These are phyloP conservation scores for Clavelina lepadiformis DNA, from an alignment of 23 tunicate species.

Conservation along the genomic window DNA sequence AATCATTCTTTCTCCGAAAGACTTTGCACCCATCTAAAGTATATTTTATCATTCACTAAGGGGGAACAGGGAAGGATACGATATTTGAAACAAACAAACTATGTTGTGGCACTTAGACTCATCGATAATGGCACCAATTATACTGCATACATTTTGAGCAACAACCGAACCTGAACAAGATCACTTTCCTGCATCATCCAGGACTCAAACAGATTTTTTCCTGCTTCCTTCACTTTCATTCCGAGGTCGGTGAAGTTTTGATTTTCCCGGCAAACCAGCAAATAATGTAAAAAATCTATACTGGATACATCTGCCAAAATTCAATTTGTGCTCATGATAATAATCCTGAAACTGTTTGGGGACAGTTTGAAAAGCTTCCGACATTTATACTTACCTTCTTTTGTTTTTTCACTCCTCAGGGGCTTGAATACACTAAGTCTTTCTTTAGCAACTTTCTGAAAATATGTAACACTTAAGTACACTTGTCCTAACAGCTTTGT, in stretches of 20 bases:
- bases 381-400: conserved; percentile 1
- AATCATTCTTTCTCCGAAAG: conserved; percentile 86
- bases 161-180: conserved; percentile 68
- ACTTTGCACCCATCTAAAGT: too few species aligned
- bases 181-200: conserved; percentile 93
- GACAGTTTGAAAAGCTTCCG: conserved; percentile 5
- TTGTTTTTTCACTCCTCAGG: too few species aligned
- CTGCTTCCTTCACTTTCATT: conserved; percentile 54
- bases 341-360: too few species aligned
- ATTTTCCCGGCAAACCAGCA: conserved; percentile 56
- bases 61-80: background rate
- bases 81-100: background rate
- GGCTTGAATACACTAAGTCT: conserved; percentile 64
- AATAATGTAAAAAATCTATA: conserved; percentile 24
- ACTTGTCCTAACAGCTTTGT: background rate
- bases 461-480: background rate
- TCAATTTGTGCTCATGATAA: too few species aligned
- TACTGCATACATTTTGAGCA: background rate
- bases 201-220: conserved; percentile 67
- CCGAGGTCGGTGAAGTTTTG: conserved; percentile 52
- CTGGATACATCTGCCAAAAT: background rate
- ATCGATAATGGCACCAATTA: background rate
- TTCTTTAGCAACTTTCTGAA: conserved; percentile 96
- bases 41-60: too few species aligned
- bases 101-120: background rate